phyloP scores from a whole-genome alignment of 1,140 invertebrate species.

The Antheraea mylitta region DNA sequence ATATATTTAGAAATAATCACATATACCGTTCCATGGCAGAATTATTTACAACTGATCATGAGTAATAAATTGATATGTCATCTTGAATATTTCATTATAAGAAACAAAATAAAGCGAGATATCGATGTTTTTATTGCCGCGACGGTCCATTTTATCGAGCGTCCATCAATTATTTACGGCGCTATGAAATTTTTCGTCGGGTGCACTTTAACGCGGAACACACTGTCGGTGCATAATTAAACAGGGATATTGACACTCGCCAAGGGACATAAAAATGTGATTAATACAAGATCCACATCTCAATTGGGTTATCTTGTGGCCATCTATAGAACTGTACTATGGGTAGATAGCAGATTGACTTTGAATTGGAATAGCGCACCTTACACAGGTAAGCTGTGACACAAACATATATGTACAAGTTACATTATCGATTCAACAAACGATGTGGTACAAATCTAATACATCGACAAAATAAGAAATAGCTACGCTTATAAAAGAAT shows the following conservation, averaged over 20 bases:
- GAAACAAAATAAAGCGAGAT: neutral
- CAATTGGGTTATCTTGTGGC: too few species aligned
- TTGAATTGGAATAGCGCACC: too few species aligned
- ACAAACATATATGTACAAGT: too few species aligned
- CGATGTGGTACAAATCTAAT: too few species aligned
- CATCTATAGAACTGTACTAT: too few species aligned
- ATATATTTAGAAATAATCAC: neutral
- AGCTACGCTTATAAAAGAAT: too few species aligned
- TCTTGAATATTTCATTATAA: neutral
- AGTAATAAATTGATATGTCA: neutral
- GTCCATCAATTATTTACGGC: slow-evolving; percentile 29
- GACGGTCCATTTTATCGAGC: neutral
- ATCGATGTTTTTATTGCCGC: neutral
- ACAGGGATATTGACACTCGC: slow-evolving; percentile 8
- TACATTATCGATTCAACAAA: too few species aligned
- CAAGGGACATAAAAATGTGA: neutral
- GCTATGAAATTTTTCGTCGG: slow-evolving; percentile 34
- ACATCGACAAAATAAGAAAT: too few species aligned
- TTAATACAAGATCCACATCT: neutral
- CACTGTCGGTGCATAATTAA: slow-evolving; percentile 46
- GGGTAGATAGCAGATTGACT: too few species aligned
- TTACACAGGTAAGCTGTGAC: too few species aligned
- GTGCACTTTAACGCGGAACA: slow-evolving; percentile 40
- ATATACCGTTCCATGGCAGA: neutral
- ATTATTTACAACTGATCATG: neutral